Evolutionary conservation across 2,888 invertebrate species (phyloP), one percentile per base, ranked within the genome.

Genomic region (Oasisia sp.): DNA sequence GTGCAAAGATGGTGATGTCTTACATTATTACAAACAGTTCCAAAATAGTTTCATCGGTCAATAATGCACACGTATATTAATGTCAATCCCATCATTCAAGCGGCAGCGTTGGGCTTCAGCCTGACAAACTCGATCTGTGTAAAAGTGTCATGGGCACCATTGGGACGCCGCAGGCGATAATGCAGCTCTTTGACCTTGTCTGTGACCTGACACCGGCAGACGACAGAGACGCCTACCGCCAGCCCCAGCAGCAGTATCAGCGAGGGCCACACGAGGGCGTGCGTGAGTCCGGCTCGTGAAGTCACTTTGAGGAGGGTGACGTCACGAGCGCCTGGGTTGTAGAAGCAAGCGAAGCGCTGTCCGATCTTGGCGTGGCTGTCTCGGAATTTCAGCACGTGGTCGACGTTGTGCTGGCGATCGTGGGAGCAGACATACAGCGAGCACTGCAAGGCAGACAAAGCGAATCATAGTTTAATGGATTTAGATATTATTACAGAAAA

Each of bases 331-430:
- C 0, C 74, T 74, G 74, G 74, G 7, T 74, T 74, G 74, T 74
- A 74, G 74, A 74, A 74, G 74, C 74, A 74, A 27, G 27, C 74
- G 74, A 74, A 74, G 27, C 74, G 74, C 74, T 74, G 74, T 3
- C 74, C 74, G 74, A n/a, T 74, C 27, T 74, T 74, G 14, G 74
- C 74, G 74, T 74, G 27, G 74, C n/a, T 74, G 27, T 74, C 74
- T 74, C 74, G 74, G 74, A 74, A 74, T 27, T 74, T 74, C 19
- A 74, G 74, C 74, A 74, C 74, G 27, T 74, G 74, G n/a, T 74
- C 74, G 74, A 74, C 74, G 74, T 74, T 74, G 27, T 74, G 74
- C n/a, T 74, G 74, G 74, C 74, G 74, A 74, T 74, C 74, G n/a
- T 19, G 27, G 74, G 74, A 74, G 74, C 74, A 74, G n/a, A 74